Evolutionary conservation across 2,888 invertebrate genomes (phyloP).

Genomic region (Chrysotoxum bicinctum): DNA sequence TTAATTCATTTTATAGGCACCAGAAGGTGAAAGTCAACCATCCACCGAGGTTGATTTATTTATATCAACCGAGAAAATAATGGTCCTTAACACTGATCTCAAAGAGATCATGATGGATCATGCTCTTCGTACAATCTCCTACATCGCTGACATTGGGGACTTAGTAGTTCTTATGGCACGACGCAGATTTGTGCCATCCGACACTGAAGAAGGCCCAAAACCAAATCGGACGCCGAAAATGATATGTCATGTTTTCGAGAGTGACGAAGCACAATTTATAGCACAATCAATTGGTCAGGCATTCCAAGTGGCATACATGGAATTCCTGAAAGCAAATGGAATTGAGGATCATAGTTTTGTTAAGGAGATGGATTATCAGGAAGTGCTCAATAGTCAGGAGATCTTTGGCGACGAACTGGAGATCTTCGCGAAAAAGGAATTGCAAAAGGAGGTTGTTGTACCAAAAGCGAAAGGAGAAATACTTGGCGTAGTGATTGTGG

Average conservation of each 20-base stretch:
- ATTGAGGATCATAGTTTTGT: constrained; percentile 99
- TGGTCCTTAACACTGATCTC: constrained; percentile 99
- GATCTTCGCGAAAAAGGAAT: constrained; percentile 99
- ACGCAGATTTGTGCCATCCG: constrained; percentile 94
- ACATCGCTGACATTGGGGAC: constrained; percentile 99
- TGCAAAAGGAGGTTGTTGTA: constrained; percentile 98
- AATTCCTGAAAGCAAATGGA: constrained; percentile 99
- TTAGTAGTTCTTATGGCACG: constrained; percentile 99
- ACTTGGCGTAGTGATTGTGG: constrained; percentile 98
- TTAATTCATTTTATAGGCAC: constrained; percentile 86
- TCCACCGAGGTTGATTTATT: constrained; percentile 99
- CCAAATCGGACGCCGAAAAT: constrained; percentile 97
- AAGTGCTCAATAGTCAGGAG: constrained; percentile 99
- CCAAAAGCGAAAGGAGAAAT: constrained; percentile 99
- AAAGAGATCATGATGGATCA: constrained; percentile 99
- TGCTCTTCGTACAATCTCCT: constrained; percentile 98
- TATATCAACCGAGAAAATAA: constrained; percentile 99
- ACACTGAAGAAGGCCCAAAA: constrained; percentile 86
- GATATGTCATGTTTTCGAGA: constrained; percentile 99
- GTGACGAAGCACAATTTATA: constrained; percentile 99
- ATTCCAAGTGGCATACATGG: constrained; percentile 99
- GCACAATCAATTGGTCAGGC: constrained; percentile 99
- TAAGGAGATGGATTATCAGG: constrained; percentile 99
- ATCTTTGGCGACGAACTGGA: constrained; percentile 99
- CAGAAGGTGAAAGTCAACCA: constrained; percentile 98